Base-by-base conservation (phyloP, 2,888 invertebrate species). In the Drosophila rubida region DNA sequence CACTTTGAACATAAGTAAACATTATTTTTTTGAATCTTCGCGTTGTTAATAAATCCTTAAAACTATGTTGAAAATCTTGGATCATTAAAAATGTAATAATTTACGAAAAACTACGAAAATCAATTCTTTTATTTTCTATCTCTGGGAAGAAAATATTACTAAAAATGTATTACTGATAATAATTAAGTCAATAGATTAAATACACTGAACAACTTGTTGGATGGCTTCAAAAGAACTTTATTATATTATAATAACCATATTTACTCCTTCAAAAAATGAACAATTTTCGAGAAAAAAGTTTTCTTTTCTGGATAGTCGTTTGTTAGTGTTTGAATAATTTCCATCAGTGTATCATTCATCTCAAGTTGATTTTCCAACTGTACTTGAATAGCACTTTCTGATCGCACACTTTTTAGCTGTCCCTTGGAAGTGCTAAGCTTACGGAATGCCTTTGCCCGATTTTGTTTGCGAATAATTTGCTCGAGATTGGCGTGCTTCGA, bases 401-500 rank as follows among this genome's bases (percentile, higher is more conserved):
- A 60, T 6, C 84, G 53, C 1, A 48, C 4, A 0, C 54, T 37
- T 46, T 80, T 87, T 11, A 66, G 69, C 23, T 69, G 67, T 13
- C 63, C 53, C 22, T 78, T 87, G 4, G 60, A n/a, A 4, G 8
- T 44, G 19, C 44, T 75, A 0, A 81, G 64, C n/a, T 64, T 78
- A 2, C 78, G 69, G 41, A 81, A 81, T 4, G 87, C 85, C 30
- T 81, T 81, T 0, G 84, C 84, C 1, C 84, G 69, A 23, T 63
- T 69, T 22, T 81, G 87, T 39, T 84, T 81, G 2, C 87, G 61
- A 23, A 81, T 50, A n/a, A 81, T 81, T 48, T 84, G 78, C 22
- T 81, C 85, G 4, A 81, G 60, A 32, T 81, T 92, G 16, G 88
- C 82, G 70, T 91, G 89, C 32, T 91, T 91, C 3, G 82, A 48